Evolutionary conservation across 53 echinoderm and acorn worm species (phyloP).

Genomic region (Astropecten irregularis): DNA sequence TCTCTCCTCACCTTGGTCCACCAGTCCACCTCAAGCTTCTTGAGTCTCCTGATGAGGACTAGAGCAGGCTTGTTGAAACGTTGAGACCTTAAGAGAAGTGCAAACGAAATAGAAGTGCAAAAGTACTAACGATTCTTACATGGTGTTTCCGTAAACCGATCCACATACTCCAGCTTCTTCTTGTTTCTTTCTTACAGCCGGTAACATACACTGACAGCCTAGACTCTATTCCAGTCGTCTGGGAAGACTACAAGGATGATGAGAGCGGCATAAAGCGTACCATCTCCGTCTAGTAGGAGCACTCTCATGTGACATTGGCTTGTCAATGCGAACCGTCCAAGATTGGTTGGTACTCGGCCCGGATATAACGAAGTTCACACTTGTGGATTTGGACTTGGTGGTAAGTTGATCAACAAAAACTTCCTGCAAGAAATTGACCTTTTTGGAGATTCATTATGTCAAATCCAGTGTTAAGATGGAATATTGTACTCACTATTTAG

Average conservation of each 20-base stretch:
- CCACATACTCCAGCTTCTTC: too few relatives aligned
- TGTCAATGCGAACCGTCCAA: constrained; percentile 3
- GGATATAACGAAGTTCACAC: not conserved
- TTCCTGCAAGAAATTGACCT: too few relatives aligned
- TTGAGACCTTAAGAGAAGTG: constrained; percentile 49
- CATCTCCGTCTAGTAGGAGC: constrained; percentile 29
- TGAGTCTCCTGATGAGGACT: constrained; percentile 39
- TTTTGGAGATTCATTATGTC: too few relatives aligned
- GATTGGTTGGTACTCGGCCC: constrained; percentile 36
- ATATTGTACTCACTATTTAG: too few relatives aligned
- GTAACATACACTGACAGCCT: constrained; percentile 20
- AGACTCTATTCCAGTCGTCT: not conserved
- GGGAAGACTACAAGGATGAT: constrained; percentile 36
- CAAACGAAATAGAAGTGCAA: too few relatives aligned
- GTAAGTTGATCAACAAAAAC: constrained; percentile 24
- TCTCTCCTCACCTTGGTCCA: too few relatives aligned
- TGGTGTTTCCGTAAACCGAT: too few relatives aligned
- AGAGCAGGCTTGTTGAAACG: constrained; percentile 32
- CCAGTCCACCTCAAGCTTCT: constrained; percentile 35
- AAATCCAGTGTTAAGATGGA: too few relatives aligned
- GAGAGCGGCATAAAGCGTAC: constrained; percentile 42
- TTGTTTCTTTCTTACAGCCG: not conserved
- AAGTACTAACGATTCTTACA: too few relatives aligned
- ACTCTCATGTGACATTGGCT: not conserved
- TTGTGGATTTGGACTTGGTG: constrained; percentile 18